Percentiles rank a stretch among this genome's conserved stretches.
Conservation (phyloP, 2,797 vertebrate species). For the Galaxias olidus region DNA sequence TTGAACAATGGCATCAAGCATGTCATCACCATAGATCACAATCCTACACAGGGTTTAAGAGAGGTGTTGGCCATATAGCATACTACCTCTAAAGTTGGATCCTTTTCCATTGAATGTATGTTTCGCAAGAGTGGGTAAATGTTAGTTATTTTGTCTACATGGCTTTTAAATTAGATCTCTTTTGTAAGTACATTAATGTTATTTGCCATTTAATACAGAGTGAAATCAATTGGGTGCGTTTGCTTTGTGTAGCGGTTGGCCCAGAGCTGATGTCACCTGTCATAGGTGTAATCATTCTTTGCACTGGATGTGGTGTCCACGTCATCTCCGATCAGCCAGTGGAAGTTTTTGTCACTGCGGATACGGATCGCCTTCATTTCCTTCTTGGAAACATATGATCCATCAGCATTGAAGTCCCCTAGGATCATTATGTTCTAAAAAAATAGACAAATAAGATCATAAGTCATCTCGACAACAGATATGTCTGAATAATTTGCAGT, state of each 20-base stretch:
- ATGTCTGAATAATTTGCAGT: neutral
- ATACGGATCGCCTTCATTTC: constrained; percentile 72
- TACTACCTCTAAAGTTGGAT: too few relatives aligned
- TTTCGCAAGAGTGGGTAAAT: too few relatives aligned
- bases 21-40: constrained; percentile 72
- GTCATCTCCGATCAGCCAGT: constrained; percentile 78
- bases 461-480: neutral
- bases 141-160: too few relatives aligned
- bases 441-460: neutral
- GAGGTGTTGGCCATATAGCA: too few relatives aligned
- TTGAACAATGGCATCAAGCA: constrained; percentile 60
- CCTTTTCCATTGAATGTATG: too few relatives aligned
- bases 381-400: constrained; percentile 66
- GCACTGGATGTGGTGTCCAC: constrained; percentile 75
- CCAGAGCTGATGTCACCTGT: constrained; percentile 60
- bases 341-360: constrained; percentile 70
- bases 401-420: constrained; percentile 80
- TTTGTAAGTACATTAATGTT: too few relatives aligned
- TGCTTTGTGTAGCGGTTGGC: neutral
- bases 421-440: constrained; percentile 80
- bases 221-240: neutral
- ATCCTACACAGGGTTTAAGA: constrained; percentile 59
- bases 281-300: constrained; percentile 72
- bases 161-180: too few relatives aligned
- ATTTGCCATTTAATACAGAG: neutral